A percentile compares a stretch with the other conserved stretches of the same genome.
Conservation (phyloP, 2,113 vertebrate genomes). For the Spilogale gracilis region DNA sequence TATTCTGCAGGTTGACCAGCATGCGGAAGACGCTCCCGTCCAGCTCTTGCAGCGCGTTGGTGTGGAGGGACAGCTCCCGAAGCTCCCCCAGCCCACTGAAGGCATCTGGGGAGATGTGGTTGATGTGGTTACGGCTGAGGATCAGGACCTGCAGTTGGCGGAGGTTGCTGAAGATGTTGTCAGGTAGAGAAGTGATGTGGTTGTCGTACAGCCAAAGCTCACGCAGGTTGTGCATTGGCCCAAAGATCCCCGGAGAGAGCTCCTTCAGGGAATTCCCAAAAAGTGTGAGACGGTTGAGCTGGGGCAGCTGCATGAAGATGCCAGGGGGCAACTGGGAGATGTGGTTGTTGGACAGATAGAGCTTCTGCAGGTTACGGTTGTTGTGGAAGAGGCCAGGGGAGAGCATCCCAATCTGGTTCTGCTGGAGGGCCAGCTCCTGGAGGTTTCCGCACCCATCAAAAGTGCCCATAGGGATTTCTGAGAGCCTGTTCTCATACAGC, state of each 20-base stretch:
- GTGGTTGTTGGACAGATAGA: constrained; percentile 94
- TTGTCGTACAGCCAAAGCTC: constrained; percentile 97
- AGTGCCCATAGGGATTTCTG: constrained; percentile 86
- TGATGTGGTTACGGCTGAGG: constrained; percentile 93
- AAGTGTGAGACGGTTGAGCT: constrained; percentile 92
- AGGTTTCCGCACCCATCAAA: constrained; percentile 89
- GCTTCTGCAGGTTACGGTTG: constrained; percentile 90
- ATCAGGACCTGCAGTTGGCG: constrained; percentile 91
- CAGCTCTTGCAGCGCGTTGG: constrained; percentile 89
- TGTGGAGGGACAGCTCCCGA: constrained; percentile 93
- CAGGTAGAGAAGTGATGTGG: constrained; percentile 88
- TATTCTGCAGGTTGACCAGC: constrained; percentile 90
- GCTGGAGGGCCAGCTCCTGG: constrained; percentile 92
- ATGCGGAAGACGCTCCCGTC: constrained; percentile 87
- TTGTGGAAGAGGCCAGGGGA: constrained; percentile 89
- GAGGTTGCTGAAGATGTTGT: constrained; percentile 91
- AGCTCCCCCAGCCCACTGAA: constrained; percentile 91
- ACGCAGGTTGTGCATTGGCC: constrained; percentile 88
- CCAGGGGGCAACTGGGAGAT: constrained; percentile 89
- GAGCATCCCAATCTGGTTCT: constrained; percentile 91
- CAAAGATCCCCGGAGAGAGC: constrained; percentile 90
- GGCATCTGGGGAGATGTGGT: constrained; percentile 84
- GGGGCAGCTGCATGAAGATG: constrained; percentile 90
- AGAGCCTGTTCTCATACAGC: constrained; percentile 92
- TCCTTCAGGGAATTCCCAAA: constrained; percentile 91